These are phyloP conservation scores for Promerops cafer DNA, from an alignment of 2,113 vertebrate species.

Conservation along the genomic window DNA sequence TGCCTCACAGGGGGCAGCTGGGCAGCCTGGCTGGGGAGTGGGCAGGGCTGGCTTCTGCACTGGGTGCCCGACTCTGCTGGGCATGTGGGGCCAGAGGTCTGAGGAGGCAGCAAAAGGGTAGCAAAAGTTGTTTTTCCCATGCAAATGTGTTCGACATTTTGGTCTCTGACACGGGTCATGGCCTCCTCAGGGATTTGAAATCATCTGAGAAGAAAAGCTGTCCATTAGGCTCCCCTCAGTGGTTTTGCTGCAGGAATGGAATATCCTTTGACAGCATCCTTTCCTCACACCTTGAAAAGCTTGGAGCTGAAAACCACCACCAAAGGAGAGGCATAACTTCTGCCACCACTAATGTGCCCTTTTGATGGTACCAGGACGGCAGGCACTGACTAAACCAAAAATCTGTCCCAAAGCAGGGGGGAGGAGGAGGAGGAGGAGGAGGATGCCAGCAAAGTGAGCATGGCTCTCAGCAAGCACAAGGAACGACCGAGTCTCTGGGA, in stretches of 20 bases:
- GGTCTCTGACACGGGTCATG: rapidly evolving
- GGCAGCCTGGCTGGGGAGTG: background rate
- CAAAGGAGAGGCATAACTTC: background rate
- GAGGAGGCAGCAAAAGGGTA: background rate
- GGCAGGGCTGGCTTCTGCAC: background rate
- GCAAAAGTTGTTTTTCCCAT: background rate
- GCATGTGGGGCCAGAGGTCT: background rate
- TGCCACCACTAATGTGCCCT: background rate
- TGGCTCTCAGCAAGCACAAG: background rate
- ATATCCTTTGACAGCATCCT: background rate
- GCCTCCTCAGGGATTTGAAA: background rate
- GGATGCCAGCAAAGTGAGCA: rapidly evolving
- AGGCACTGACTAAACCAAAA: background rate
- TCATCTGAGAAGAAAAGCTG: background rate
- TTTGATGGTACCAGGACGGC: background rate
- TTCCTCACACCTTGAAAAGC: background rate
- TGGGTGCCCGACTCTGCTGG: rapidly evolving
- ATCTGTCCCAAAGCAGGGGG: background rate
- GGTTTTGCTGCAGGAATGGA: background rate
- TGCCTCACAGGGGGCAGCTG: rapidly evolving
- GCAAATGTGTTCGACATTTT: background rate
- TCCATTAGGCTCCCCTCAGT: background rate
- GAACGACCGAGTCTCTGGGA: rapidly evolving
- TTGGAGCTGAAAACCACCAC: background rate
- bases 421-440: background rate